These are phyloP conservation scores for Phylloscopus trochiloides DNA, from an alignment of 2,113 vertebrate genomes.

Conservation along the genomic window DNA sequence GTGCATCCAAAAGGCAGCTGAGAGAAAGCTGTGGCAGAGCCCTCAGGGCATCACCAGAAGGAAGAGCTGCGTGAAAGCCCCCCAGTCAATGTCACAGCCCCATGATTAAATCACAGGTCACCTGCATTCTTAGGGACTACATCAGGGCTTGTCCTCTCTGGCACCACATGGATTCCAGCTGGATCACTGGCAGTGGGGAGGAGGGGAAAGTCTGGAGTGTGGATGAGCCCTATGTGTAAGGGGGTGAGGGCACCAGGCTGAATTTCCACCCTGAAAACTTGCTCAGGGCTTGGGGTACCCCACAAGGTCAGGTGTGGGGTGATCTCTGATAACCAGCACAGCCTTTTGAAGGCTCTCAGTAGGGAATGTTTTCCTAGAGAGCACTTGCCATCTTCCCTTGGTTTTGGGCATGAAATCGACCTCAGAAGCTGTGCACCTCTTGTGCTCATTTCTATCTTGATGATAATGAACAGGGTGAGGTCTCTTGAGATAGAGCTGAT, in stretches of 20 bases:
- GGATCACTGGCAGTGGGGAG: neutral
- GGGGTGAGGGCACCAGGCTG: neutral
- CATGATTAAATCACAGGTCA: neutral
- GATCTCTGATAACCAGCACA: neutral
- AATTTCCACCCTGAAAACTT: neutral
- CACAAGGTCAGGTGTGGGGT: neutral
- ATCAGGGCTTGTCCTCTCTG: neutral
- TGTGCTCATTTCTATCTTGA: neutral
- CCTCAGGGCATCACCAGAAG: neutral
- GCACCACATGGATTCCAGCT: neutral
- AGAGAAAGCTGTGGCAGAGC: neutral
- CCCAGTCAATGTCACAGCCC: neutral
- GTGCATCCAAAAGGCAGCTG: neutral
- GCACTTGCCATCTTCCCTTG: rapidly evolving
- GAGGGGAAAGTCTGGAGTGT: neutral
- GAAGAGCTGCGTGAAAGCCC: neutral
- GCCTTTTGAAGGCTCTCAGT: rapidly evolving
- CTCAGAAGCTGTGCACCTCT: neutral
- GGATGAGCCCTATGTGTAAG: neutral
- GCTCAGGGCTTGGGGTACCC: rapidly evolving
- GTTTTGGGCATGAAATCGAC: rapidly evolving
- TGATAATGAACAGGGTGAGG: neutral
- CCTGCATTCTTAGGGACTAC: neutral
- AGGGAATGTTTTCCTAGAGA: neutral
- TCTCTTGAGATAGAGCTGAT: neutral